Percentiles rank a stretch among this genome's conserved stretches.
These are phyloP conservation scores for Planococcus citri DNA, from an alignment of 1,140 invertebrate species.

Conservation along the genomic window DNA sequence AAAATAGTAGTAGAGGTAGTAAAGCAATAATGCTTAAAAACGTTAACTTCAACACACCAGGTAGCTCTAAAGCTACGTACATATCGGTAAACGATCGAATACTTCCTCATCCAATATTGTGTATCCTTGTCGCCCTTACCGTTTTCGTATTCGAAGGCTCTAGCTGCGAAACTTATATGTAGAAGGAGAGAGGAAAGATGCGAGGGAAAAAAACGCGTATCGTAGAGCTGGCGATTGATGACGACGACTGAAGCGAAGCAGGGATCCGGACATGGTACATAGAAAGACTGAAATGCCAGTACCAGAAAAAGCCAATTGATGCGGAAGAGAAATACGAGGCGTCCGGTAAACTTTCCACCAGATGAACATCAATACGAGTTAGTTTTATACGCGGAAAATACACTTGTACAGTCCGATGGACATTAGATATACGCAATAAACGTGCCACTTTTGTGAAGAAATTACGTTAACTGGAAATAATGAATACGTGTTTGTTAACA, in stretches of 20 bases:
- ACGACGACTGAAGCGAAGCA: background rate
- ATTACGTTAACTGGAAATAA: slow-evolving; percentile 17
- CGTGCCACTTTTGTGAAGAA: background rate
- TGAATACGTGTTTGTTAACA: slow-evolving; percentile 1
- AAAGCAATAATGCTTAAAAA: too few species aligned
- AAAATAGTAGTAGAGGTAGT: too few species aligned
- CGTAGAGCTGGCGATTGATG: background rate
- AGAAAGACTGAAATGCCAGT: background rate
- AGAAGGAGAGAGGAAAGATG: too few species aligned
- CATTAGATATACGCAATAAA: slow-evolving; percentile 16
- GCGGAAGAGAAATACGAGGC: slow-evolving; percentile 19
- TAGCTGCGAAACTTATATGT: too few species aligned
- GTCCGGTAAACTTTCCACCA: slow-evolving; percentile 17
- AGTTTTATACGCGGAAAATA: slow-evolving; percentile 17
- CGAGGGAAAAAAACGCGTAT: too few species aligned
- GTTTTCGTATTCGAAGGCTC: too few species aligned
- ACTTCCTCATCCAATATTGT: too few species aligned
- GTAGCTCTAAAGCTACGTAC: too few species aligned
- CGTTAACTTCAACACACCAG: too few species aligned
- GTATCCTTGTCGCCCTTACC: too few species aligned
- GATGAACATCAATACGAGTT: slow-evolving; percentile 12
- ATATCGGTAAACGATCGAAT: too few species aligned
- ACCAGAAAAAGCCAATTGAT: slow-evolving; percentile 14
- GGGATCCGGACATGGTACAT: background rate
- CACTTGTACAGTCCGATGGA: slow-evolving; percentile 10